Base-by-base conservation (phyloP, 2,797 vertebrate species). In the Sphaeramia orbicularis region DNA sequence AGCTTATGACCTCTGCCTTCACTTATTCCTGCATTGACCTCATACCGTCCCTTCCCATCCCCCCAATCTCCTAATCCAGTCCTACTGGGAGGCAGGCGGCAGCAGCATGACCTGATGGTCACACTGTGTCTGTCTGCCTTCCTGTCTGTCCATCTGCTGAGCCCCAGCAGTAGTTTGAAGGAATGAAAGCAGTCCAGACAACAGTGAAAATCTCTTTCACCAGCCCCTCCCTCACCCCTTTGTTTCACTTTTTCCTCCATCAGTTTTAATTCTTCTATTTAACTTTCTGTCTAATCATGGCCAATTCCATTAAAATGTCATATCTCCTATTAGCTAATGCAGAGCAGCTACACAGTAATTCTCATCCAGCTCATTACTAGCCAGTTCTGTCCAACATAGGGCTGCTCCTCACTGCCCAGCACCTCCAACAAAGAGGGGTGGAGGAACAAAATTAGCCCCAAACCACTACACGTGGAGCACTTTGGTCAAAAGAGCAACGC, bases 1-100 rank as follows among this genome's bases (percentile, higher is more conserved):
- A 76, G 72, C 55, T 76, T 76, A 68, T 58, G 73, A 87, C 82
- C 77, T 70, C 76, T 41, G 49, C 50, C 78, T 83, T 89, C 65
- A 84, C 77, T 86, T 87, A 81, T 81, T 87, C 80, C 76, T 77
- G 52, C 62, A 18, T 54, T 90, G 89, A 88, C 86, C 87, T 86
- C 80, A 43, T 62, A 54, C 52, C 7, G 12, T 63, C 68, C 54
- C 43, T 54, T 57, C 76, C 84, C 85, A 55, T 80, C 87, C 89
- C 89, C 85, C 53, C 71, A 74, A 85, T 78, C 71, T 55, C 47
- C 65, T 90, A 92, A 91, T 90, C 87, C 82, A 76, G 70, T 36
- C 63, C 80, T 70, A 65, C 76, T 81, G 78, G 81, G 86, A 78
- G 78, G 83, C 75, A 74, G 67, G 74, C 84, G 67, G 72, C 80